Base-by-base conservation (phyloP, 2,888 invertebrate genomes). In the Melanargia galathea region DNA sequence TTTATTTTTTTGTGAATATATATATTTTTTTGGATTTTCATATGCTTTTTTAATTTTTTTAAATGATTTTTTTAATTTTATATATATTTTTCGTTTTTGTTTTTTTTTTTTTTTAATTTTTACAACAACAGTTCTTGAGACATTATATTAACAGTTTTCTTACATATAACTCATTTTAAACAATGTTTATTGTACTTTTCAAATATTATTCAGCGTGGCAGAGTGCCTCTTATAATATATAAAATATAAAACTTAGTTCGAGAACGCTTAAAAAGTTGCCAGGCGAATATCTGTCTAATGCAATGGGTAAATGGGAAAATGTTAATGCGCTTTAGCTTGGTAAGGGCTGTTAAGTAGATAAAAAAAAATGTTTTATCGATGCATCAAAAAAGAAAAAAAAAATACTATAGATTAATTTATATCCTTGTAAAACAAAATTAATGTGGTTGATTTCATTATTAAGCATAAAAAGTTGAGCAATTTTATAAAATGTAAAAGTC, bases 171-270 rank as follows among this genome's bases (percentile, higher is more conserved):
- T 77, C 72, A 81, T 82, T 80, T 81, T 78, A 66, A 71, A 80
- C 85, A 87, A 81, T 82, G 86, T 87, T 86, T 86, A 89, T 90
- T 90, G 90, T 89, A 90, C 90, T 90, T 85, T 83, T 79, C 2
- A 16, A 43, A 48, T 20, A 80, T 79, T n/a, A 83, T 81, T 80
- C 79, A 81, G 82, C 79, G 80, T 76, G 82, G 83, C 83, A 76
- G 76, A 79, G 81, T 81, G 87, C 86, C 86, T 80, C 81, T 81
- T 81, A n/a, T n/a, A n/a, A n/a, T 30, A 84, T 84, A 83, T 86
- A 89, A 88, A 87, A 85, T 88, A 89, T 84, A 90, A 90, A 89
- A 86, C 86, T 86, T 88, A 87, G 80, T 64, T 55, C 43, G 66
- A 70, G 59, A 64, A 84, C 75, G 82, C 78, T 76, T 79, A 81